Evolutionary conservation across 2,113 vertebrate species (phyloP), one percentile per base, ranked within the genome.

Genomic region (Terrapene triunguis): DNA sequence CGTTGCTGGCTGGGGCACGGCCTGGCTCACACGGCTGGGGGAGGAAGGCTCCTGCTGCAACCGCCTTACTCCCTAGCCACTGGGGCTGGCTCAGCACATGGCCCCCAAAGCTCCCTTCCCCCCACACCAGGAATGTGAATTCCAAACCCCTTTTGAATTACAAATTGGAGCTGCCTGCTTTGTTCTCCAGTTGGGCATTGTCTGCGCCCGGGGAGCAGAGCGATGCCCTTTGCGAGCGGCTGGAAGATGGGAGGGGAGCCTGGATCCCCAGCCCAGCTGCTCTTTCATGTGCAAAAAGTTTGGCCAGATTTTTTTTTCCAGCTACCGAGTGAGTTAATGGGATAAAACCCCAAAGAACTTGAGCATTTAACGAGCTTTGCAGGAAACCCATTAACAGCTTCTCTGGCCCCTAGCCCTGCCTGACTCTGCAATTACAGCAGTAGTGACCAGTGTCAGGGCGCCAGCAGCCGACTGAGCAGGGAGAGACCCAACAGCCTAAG

Each of bases 121-220:
- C 89, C 38, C 69, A 25, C 44, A n/a, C 78, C 44, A 90, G 86
- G 91, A 87, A 94, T 84, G 80, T 38, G 88, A 83, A 51, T 80
- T 72, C 81, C 89, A 86, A 59, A 8, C 62, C 50, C 92, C 72
- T 81, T 90, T 88, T 78, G 91, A 94, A 95, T 89, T 48, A 95
- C 96, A 96, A 91, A 94, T 44, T 38, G 59, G 89, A 95, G 88
- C 62, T 74, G 89, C 82, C 57, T 87, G 84, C 89, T 96, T 81
- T 84, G 89, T 95, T 50, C 83, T 72, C 86, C 79, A 48, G 38
- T 72, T 55, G 35, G 90, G 87, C 48, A 96, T 89, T 95, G 88
- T 91, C 69, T 81, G 27, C 48, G 86, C 55, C 19, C 29, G 81
- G 72, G 72, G 62, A 38, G 42, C 80, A 54, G 82, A 88, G 62